Evolutionary conservation across 2,888 invertebrate genomes (phyloP).

Genomic region (Nemapogon koenigi): DNA sequence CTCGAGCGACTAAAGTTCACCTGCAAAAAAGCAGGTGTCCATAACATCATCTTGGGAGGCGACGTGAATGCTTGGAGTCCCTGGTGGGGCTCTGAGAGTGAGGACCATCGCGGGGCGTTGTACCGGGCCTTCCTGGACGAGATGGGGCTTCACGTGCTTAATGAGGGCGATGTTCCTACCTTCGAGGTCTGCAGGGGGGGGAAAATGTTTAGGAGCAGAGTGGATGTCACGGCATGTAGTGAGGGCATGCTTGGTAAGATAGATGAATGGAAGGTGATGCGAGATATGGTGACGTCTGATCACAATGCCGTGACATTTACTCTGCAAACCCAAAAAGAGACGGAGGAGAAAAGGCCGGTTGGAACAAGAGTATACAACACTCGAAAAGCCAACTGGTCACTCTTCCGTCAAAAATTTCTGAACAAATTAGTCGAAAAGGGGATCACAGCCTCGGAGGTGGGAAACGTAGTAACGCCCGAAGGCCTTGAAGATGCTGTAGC

Average conservation of each 20-base stretch:
- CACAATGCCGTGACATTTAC: slow-evolving; percentile 13
- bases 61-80: slow-evolving; percentile 10
- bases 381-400: slow-evolving; percentile 14
- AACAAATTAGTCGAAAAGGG: not conserved
- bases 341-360: slow-evolving; percentile 7
- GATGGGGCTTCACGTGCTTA: slow-evolving; percentile 5
- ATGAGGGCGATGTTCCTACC: slow-evolving; percentile 3
- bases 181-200: slow-evolving; percentile 1
- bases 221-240: slow-evolving; percentile 6
- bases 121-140: not conserved
- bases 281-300: slow-evolving; percentile 12
- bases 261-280: slow-evolving; percentile 12
- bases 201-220: not conserved
- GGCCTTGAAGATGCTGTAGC: too few relatives aligned
- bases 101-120: slow-evolving; percentile 9
- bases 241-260: slow-evolving; percentile 6
- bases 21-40: not conserved
- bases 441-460: too few relatives aligned
- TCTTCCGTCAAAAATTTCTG: not conserved
- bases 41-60: slow-evolving; percentile 4
- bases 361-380: slow-evolving; percentile 14
- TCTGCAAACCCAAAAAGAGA: slow-evolving; percentile 7
- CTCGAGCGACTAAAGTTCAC: slow-evolving; percentile 1
- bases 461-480: too few relatives aligned
- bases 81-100: slow-evolving; percentile 11